A percentile compares a stretch with the other conserved stretches of the same genome.
Conservation (phyloP, 1,140 invertebrate genomes). For the Trachymyrmex septentrionalis region DNA sequence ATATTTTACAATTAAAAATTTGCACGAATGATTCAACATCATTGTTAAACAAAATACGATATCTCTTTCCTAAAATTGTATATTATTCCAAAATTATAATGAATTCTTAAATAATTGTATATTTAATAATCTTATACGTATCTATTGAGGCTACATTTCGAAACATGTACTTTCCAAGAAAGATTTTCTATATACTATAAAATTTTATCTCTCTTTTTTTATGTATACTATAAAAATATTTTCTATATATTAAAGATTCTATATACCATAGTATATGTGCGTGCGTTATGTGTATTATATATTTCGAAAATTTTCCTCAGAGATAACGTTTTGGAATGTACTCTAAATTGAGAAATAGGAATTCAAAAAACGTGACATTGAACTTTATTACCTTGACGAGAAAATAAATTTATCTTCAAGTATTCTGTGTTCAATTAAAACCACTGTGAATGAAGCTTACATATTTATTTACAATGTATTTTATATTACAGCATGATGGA, state of each 20-base stretch:
- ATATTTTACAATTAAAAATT: too few species aligned
- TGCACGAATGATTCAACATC: too few species aligned
- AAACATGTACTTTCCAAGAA: too few species aligned
- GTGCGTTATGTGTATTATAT: too few species aligned
- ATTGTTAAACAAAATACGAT: background rate
- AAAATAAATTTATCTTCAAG: background rate
- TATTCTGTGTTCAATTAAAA: slow-evolving; percentile 61
- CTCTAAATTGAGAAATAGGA: background rate
- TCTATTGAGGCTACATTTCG: too few species aligned
- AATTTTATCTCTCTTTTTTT: too few species aligned
- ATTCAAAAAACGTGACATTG: background rate
- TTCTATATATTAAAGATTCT: too few species aligned
- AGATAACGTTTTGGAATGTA: background rate
- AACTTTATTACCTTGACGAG: background rate
- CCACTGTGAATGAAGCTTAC: slow-evolving; percentile 67
- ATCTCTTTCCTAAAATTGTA: background rate
- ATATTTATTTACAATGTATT: slow-evolving; percentile 78
- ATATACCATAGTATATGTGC: too few species aligned
- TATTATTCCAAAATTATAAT: background rate
- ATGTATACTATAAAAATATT: too few species aligned
- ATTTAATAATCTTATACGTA: background rate
- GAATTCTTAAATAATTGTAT: background rate
- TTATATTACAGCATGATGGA: slow-evolving; percentile 72
- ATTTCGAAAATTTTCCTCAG: too few species aligned
- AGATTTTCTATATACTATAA: too few species aligned